Conservation (phyloP, 2,797 vertebrate species). For the Dendrocincla tyrannina region DNA sequence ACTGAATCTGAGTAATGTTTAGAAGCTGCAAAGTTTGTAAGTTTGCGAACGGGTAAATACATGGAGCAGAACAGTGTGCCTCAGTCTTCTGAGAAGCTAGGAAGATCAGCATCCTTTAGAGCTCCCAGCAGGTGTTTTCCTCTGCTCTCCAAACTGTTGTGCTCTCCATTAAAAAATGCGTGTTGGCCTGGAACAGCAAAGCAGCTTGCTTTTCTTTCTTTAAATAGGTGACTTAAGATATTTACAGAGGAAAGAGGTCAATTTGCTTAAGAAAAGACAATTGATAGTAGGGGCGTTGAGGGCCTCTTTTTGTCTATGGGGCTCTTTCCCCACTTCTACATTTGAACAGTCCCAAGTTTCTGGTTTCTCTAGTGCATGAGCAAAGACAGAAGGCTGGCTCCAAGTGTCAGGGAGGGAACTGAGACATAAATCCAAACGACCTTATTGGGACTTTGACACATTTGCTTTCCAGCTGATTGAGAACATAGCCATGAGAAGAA, state of each 20-base stretch:
- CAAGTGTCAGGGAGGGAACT: neutral
- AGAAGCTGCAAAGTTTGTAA: neutral
- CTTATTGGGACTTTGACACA: neutral
- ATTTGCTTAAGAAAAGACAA: neutral
- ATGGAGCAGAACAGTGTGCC: neutral
- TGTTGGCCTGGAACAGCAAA: neutral
- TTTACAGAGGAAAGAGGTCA: neutral
- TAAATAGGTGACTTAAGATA: neutral
- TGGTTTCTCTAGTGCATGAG: neutral
- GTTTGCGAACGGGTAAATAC: neutral
- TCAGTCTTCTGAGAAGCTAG: neutral
- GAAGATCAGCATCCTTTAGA: neutral
- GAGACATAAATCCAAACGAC: neutral
- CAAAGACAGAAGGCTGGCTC: neutral
- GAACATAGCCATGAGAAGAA: conserved; percentile 7
- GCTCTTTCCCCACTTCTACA: neutral
- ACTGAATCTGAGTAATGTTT: neutral
- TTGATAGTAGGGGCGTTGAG: neutral
- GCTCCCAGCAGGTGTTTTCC: neutral
- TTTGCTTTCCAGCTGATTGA: conserved; percentile 29
- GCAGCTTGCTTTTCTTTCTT: conserved; percentile 1
- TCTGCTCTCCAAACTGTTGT: neutral
- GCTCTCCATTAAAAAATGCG: neutral
- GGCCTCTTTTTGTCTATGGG: neutral
- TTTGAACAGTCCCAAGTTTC: neutral